Conservation (phyloP, 2,113 vertebrate genomes). For the Poeciliopsis turrubarensis region DNA sequence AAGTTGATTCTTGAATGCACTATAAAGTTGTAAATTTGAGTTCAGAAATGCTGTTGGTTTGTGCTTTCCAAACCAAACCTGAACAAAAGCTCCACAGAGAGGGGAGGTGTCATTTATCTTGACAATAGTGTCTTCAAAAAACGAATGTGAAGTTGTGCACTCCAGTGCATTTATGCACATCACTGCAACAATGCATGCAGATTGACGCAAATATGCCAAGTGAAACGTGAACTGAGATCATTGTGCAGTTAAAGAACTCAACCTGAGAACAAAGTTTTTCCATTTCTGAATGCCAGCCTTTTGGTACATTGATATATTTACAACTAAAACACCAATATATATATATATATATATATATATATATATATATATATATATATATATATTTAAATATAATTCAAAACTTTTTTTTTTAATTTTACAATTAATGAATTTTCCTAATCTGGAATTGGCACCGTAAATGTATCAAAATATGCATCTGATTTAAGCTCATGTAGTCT, state of each 20-base stretch:
- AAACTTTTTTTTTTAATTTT: too few relatives aligned
- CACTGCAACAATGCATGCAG: background rate
- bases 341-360: too few relatives aligned
- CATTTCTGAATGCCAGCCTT: slow-evolving; percentile 4
- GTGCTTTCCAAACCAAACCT: too few relatives aligned
- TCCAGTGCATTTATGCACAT: background rate
- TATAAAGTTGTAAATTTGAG: too few relatives aligned
- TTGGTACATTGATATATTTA: background rate
- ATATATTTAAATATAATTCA: too few relatives aligned
- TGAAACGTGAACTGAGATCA: slow-evolving; percentile 2
- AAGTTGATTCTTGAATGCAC: too few relatives aligned
- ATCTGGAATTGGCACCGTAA: background rate
- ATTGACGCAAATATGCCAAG: slow-evolving; percentile 4
- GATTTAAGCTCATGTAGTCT: background rate
- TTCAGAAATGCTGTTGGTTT: too few relatives aligned
- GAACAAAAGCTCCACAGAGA: too few relatives aligned
- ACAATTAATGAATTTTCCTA: too few relatives aligned
- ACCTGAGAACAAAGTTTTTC: slow-evolving; percentile 17
- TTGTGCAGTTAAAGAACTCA: slow-evolving; percentile 32
- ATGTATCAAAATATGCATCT: background rate
- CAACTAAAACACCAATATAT: background rate
- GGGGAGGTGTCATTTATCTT: too few relatives aligned
- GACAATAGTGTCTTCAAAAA: too few relatives aligned
- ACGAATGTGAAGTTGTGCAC: background rate
- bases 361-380: too few relatives aligned